Evolutionary conservation across 2,888 invertebrate species (phyloP), one percentile per base, ranked within the genome.

Genomic region (Gryllus longicercus): DNA sequence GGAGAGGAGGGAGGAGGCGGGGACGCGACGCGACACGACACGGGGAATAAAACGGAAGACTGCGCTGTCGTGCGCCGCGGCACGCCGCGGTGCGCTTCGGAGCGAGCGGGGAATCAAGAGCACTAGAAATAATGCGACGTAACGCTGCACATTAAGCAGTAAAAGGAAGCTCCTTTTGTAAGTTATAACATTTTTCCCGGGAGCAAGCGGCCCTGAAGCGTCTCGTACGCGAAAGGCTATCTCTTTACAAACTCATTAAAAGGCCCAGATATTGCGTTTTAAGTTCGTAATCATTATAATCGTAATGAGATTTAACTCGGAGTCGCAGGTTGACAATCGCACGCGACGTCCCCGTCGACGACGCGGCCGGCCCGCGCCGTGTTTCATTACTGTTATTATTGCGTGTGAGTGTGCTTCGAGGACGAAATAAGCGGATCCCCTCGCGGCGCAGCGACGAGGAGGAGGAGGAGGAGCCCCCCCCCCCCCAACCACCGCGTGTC

Each of bases 31-130:
- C 63, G 63, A 5, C 63, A 63, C 63, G 63, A 63, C 63, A 63
- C 63, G 63, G 63, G 63, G 63, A n/a, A 63, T 63, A 63, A 63
- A 63, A 63, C 63, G 63, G n/a, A n/a, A n/a, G 63, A 63, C 63
- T n/a, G 16, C n/a, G 63, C 16, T 63, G 63, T 63, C 63, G 63
- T 63, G 63, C 14, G 16, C 16, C 63, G 63, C n/a, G 4, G 63
- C 63, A 16, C 16, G 63, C 63, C 63, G 63, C 63, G 38, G 38
- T 38, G 38, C 38, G 8, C 38, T 38, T 38, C 8, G 38, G 5
- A 38, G 38, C 38, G 63, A 63, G 63, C 16, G 63, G 16, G 14
- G 63, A 63, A 63, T 63, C 63, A 63, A 63, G 63, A 63, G 63
- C 63, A 63, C n/a, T 63, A 63, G 63, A 63, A 63, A 63, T 63